Conservation (phyloP, 2,888 invertebrate genomes). For the Phragmatobia fuliginosa region DNA sequence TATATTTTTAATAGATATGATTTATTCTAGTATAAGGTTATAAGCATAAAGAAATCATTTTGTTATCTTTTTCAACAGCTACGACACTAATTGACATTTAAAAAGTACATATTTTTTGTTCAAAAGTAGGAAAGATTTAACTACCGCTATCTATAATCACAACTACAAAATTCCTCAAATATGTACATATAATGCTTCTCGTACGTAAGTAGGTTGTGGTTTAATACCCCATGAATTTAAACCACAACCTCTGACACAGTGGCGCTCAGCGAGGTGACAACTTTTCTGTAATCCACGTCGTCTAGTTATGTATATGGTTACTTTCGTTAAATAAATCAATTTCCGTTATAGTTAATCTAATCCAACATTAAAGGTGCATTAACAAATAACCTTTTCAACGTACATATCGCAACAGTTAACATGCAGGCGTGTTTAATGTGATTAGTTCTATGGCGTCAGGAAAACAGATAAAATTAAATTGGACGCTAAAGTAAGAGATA, state of each 20-base stretch:
- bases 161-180: too few relatives aligned
- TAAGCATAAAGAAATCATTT: not conserved
- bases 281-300: not conserved
- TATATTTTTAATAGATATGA: conserved; percentile 10
- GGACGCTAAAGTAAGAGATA: conserved; percentile 74
- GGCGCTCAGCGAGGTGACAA: not conserved
- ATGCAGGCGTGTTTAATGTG: conserved; percentile 45
- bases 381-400: conserved; percentile 48
- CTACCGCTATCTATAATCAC: not conserved
- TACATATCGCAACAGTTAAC: conserved; percentile 42
- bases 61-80: not conserved
- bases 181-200: not conserved
- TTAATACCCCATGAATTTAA: not conserved
- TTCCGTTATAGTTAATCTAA: conserved; percentile 41
- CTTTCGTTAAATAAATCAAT: conserved; percentile 31
- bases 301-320: not conserved
- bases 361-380: conserved; percentile 46
- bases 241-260: not conserved
- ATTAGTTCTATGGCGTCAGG: conserved; percentile 48
- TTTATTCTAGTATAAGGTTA: not conserved
- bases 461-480: conserved; percentile 53
- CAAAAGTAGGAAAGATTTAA: not conserved
- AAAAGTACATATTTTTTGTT: not conserved
- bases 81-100: not conserved
- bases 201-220: not conserved